These are phyloP conservation scores for Xiphydria camelus DNA, from an alignment of 2,888 invertebrate species.

Conservation along the genomic window DNA sequence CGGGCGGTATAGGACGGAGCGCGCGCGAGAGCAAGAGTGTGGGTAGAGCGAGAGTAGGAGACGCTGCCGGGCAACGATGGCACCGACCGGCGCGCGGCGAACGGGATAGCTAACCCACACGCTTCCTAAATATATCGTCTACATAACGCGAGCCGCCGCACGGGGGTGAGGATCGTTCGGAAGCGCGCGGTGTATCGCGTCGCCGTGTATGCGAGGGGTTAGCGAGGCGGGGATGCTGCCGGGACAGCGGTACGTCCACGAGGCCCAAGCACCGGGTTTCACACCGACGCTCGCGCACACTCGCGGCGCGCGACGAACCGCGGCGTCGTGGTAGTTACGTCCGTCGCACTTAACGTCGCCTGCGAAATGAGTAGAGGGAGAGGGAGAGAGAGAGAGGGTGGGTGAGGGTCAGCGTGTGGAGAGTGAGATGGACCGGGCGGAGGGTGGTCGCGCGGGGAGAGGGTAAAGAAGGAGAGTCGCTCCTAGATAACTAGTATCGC, in stretches of 20 bases:
- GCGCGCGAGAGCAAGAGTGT: conserved; percentile 12
- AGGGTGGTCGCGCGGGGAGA: conserved; percentile 15
- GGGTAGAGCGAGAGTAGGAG: conserved; percentile 10
- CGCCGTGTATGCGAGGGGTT: conserved; percentile 8
- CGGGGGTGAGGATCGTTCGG: conserved; percentile 14
- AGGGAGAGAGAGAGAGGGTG: conserved; percentile 13
- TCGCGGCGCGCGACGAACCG: neutral
- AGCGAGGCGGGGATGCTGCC: conserved; percentile 19
- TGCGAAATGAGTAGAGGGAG: conserved; percentile 32
- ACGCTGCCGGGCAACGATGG: conserved; percentile 19
- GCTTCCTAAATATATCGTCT: conserved; percentile 42
- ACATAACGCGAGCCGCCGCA: conserved; percentile 27
- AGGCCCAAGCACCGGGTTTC: conserved; percentile 27
- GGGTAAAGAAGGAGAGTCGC: too few species aligned
- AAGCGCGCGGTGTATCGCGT: conserved; percentile 27
- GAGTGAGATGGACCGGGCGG: conserved; percentile 12
- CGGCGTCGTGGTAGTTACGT: conserved; percentile 21
- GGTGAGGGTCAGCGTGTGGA: conserved; percentile 3
- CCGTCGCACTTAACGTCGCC: conserved; percentile 37
- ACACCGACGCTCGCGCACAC: neutral
- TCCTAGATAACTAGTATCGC: conserved; percentile 33
- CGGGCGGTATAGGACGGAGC: conserved; percentile 13
- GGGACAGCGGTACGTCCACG: conserved; percentile 32
- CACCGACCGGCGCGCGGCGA: conserved; percentile 13
- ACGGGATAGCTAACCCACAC: conserved; percentile 34